Conservation (phyloP, 1,140 invertebrate genomes). For the Tachypleus tridentatus region DNA sequence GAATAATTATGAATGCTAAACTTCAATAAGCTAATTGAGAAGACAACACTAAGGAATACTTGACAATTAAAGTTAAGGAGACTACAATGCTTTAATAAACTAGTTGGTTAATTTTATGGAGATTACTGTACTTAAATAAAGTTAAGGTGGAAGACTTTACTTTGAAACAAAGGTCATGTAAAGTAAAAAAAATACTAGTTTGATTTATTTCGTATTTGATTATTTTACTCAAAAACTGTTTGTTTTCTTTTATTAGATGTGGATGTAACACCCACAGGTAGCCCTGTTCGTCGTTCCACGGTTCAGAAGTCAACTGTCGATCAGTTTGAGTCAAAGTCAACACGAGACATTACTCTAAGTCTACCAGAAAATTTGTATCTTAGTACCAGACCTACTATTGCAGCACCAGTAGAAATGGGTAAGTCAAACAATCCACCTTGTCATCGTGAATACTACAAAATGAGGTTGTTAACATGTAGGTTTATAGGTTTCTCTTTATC, state of each 20-base stretch:
- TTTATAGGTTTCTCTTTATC: too few species aligned
- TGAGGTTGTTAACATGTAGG: too few species aligned
- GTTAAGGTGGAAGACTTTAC: neutral
- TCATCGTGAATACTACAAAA: too few species aligned
- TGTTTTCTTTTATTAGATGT: constrained; percentile 11
- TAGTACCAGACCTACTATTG: constrained; percentile 23
- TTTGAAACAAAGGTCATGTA: neutral
- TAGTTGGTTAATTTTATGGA: neutral
- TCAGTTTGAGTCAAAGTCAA: constrained; percentile 25
- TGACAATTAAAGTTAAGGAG: neutral
- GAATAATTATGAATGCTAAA: neutral
- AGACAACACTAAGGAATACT: neutral
- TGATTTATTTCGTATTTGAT: neutral
- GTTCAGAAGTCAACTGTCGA: constrained; percentile 22
- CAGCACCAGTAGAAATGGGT: constrained; percentile 17
- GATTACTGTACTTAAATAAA: neutral
- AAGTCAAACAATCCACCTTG: neutral
- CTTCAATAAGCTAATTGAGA: neutral
- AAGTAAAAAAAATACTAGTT: neutral
- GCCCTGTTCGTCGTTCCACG: constrained; percentile 26
- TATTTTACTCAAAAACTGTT: constrained; percentile 1
- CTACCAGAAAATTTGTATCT: constrained; percentile 19
- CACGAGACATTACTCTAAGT: constrained; percentile 22
- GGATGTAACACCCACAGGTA: constrained; percentile 20
- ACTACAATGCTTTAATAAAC: neutral